Evolutionary conservation across 2,888 invertebrate species (phyloP).

Genomic region (Schizaphis graminum): DNA sequence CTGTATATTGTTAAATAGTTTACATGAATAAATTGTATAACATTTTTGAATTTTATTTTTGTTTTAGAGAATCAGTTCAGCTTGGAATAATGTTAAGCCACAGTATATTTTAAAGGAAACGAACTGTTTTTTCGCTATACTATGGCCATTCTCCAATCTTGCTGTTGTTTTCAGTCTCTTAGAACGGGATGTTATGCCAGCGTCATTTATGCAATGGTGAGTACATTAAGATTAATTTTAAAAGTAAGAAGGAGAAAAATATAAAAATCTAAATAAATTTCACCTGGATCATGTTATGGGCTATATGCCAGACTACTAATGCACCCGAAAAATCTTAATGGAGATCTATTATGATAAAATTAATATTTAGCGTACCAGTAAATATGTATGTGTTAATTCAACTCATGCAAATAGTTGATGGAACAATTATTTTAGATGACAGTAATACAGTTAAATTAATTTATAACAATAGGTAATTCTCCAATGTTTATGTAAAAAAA

Average conservation of each 20-base stretch:
- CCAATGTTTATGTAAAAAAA: background rate
- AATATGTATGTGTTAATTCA: background rate
- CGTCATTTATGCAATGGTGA: constrained; percentile 80
- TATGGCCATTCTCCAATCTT: constrained; percentile 83
- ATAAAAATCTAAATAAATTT: constrained; percentile 20
- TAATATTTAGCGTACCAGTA: background rate
- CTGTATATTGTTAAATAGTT: background rate
- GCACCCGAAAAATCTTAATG: background rate
- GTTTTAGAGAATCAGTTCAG: constrained; percentile 33
- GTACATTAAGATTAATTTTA: constrained; percentile 69
- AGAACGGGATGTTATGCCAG: constrained; percentile 82
- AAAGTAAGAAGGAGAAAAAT: constrained; percentile 13
- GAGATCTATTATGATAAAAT: background rate
- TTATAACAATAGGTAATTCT: background rate
- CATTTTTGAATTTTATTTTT: background rate
- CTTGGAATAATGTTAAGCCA: background rate
- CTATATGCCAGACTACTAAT: background rate
- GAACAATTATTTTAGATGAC: background rate
- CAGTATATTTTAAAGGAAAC: constrained; percentile 45
- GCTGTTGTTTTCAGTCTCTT: constrained; percentile 83
- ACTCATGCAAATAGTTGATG: background rate
- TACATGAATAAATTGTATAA: background rate
- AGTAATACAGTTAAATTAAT: background rate
- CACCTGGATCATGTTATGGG: constrained; percentile 8
- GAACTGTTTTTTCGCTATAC: constrained; percentile 5